Evolutionary conservation across 2,113 vertebrate genomes (phyloP).

Genomic region (Numida meleagris): DNA sequence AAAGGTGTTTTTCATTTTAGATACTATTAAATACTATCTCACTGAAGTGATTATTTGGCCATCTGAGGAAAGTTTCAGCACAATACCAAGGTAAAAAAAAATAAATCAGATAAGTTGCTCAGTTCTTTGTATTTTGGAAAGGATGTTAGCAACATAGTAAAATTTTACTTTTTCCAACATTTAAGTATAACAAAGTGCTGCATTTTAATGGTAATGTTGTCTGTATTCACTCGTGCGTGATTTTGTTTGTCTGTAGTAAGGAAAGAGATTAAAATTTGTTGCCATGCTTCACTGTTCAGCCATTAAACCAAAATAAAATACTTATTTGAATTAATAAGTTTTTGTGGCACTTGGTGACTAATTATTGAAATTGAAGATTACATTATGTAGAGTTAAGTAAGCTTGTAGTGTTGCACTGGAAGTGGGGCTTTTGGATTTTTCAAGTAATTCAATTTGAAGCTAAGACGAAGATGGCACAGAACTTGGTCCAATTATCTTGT

Average conservation of each 20-base stretch:
- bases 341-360: neutral
- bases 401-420: neutral
- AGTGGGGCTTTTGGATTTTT: neutral
- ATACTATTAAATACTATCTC: constrained; percentile 87
- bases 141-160: neutral
- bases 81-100: constrained; percentile 74
- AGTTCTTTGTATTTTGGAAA: neutral
- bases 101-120: neutral
- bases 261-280: neutral
- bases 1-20: constrained; percentile 75
- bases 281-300: neutral
- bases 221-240: neutral
- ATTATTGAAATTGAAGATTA: neutral
- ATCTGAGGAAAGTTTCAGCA: constrained; percentile 66
- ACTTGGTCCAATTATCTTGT: neutral
- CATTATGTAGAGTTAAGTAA: neutral
- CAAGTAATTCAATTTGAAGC: neutral
- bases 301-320: neutral
- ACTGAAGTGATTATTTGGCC: constrained; percentile 87
- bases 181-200: neutral
- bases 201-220: neutral
- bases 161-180: neutral
- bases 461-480: neutral
- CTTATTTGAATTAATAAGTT: neutral
- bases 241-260: neutral